A percentile compares a stretch with the other conserved stretches of the same genome.
These are phyloP conservation scores for Trochalopteron elliotii DNA, from an alignment of 2,113 vertebrate species.

Conservation along the genomic window DNA sequence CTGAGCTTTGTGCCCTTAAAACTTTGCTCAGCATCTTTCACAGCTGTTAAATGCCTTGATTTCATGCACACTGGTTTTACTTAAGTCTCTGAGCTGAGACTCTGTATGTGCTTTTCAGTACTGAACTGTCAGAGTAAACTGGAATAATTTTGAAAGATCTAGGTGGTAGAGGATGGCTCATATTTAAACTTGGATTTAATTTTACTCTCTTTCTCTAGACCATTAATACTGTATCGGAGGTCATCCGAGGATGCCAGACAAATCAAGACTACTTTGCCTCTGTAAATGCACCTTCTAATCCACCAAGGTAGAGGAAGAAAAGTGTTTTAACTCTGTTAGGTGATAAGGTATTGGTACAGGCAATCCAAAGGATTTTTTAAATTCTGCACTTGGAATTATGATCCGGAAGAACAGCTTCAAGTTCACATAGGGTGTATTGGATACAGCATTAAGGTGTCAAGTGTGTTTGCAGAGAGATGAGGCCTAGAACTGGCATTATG, in stretches of 20 bases:
- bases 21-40: neutral
- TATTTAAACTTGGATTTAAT: neutral
- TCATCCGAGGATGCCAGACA: conserved; percentile 93
- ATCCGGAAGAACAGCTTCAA: fast-evolving
- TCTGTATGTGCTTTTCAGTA: neutral
- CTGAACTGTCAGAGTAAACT: neutral
- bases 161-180: neutral
- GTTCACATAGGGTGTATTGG: fast-evolving
- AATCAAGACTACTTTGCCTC: conserved; percentile 99
- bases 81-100: neutral
- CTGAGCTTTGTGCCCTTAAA: neutral
- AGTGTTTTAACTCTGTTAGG: neutral
- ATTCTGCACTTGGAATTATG: neutral
- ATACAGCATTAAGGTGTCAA: neutral
- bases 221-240: conserved; percentile 98
- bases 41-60: neutral
- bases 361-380: neutral
- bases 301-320: conserved; percentile 84
- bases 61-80: neutral
- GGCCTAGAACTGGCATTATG: neutral
- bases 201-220: conserved; percentile 75
- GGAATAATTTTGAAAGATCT: neutral
- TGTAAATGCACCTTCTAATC: conserved; percentile 96
- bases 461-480: neutral
- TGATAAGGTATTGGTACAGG: neutral